phyloP scores from a whole-genome alignment of 64 coral and sea anemone genomes.

The Montipora cactus region DNA sequence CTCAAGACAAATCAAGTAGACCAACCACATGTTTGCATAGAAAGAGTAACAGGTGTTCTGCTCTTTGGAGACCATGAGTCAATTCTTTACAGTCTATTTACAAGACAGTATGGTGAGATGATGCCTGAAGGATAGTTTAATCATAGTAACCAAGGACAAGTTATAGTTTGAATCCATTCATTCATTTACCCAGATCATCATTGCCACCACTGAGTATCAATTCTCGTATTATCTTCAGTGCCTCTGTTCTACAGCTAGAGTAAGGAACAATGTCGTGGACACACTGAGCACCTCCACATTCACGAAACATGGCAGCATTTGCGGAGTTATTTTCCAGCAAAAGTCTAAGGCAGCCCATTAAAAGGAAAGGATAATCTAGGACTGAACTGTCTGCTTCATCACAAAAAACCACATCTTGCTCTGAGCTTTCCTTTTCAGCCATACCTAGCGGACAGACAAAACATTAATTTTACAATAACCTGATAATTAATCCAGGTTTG shows the following conservation, averaged over 20 bases:
- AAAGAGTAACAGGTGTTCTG: too few relatives aligned
- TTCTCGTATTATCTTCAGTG: constrained; percentile 93
- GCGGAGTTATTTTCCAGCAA: constrained; percentile 79
- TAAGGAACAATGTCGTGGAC: constrained; percentile 87
- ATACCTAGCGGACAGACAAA: background rate
- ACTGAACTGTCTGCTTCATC: constrained; percentile 28
- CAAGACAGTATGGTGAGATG: too few relatives aligned
- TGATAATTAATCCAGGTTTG: too few relatives aligned
- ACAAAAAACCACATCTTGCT: background rate
- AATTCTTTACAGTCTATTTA: too few relatives aligned
- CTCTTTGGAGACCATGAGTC: too few relatives aligned
- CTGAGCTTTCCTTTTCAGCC: background rate
- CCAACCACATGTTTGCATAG: too few relatives aligned
- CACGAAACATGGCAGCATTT: constrained; percentile 91
- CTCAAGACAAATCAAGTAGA: too few relatives aligned
- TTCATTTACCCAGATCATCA: constrained; percentile 87
- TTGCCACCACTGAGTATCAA: constrained; percentile 94
- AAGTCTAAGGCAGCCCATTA: constrained; percentile 94
- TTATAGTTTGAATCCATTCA: too few relatives aligned
- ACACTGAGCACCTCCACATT: constrained; percentile 94
- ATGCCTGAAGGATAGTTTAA: too few relatives aligned
- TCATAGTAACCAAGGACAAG: too few relatives aligned
- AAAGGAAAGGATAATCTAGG: constrained; percentile 85
- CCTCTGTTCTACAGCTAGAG: constrained; percentile 79
- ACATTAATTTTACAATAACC: background rate